phyloP scores from a whole-genome alignment of 2,113 vertebrate species.

The Dasyurus viverrinus region DNA sequence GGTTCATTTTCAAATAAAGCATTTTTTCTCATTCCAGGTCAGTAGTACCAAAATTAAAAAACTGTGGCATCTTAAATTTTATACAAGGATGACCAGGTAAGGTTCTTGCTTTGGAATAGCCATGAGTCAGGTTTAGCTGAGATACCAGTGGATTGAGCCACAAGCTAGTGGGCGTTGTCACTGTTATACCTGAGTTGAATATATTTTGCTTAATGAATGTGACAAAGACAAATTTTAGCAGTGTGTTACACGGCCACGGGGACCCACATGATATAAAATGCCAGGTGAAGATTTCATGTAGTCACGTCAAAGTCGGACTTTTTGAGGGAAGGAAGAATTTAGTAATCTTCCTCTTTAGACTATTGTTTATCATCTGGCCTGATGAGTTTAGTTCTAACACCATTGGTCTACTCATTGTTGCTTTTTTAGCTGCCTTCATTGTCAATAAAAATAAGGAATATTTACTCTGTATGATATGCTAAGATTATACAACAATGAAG shows the following conservation, averaged over 20 bases:
- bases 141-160: neutral
- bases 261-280: neutral
- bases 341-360: neutral
- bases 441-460: neutral
- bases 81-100: neutral
- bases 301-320: too few relatives aligned
- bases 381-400: neutral
- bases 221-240: neutral
- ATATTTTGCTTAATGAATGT: neutral
- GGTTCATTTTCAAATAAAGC: neutral
- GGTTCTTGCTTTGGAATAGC: neutral
- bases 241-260: neutral
- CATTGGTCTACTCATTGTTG: neutral
- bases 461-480: neutral
- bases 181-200: neutral
- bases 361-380: neutral
- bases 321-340: neutral
- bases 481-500: neutral
- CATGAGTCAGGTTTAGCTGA: neutral
- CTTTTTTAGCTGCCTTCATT: neutral
- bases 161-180: neutral
- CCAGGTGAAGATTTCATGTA: neutral
- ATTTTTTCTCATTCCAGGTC: neutral
- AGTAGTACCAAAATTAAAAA: neutral
- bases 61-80: neutral